Base-by-base conservation (phyloP, 2,113 vertebrate species). In the Oryzias woworae region DNA sequence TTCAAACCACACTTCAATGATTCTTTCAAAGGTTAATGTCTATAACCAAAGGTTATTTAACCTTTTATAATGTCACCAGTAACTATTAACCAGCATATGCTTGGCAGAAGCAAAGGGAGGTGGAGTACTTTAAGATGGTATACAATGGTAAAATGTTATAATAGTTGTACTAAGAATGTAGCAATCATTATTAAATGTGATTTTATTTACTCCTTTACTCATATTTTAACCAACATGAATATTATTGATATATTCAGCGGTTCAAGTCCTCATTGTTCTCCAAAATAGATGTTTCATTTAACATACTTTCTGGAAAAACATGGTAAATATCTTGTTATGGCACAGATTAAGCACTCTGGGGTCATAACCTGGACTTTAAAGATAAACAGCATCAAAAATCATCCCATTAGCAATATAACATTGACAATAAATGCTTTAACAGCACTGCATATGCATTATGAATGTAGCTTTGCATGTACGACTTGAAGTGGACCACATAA, bases 401-500 rank as follows among this genome's bases (percentile, higher is more conserved):
- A 15, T 28, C 26, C 26, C 5, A 28, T 28, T 28, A 5, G 26
- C 5, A 28, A 28, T 3, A 28, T 28, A 36, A 36, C 36, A 36
- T 36, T 12, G 36, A 12, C 66, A 69, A 85, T 80, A 74, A 89
- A 85, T 87, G 84, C 83, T 89, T 88, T 63, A 64, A 65, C 53
- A 68, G 58, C 87, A 80, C 87, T 85, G 78, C 82, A 43, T 75
- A 46, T 77, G 47, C 41, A 66, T 65, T 70, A 73, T 53, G 79
- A 22, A 73, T 85, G 83, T 87, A 80, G 79, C 62, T 49, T 68
- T 87, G 75, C 85, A 85, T 93, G 91, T 91, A 92, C 65, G 69
- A 82, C 72, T 77, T 91, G 84, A 73, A 91, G 87, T 86, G 57
- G 54, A 85, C 66, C 77, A 89, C 81, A 92, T 91, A 90, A 91